Conservation (phyloP, 2,797 vertebrate species). For the Buceros bicornis region DNA sequence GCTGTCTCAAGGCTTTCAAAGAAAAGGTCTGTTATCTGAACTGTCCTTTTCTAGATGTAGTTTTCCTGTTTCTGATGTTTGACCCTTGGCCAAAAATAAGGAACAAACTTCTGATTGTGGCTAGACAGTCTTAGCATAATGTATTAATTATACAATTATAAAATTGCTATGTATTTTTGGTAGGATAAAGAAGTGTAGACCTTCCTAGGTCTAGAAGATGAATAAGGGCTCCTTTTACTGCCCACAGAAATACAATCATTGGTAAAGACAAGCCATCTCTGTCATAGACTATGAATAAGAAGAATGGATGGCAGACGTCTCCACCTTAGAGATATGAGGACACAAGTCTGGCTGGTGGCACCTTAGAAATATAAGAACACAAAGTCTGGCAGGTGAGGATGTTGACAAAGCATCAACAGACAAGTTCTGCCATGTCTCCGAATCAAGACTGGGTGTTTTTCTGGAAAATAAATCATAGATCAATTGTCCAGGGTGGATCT, state of each 20-base stretch:
- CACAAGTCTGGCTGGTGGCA: background rate
- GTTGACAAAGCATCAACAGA: background rate
- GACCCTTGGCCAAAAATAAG: background rate
- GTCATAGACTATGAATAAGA: background rate
- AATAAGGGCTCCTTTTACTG: background rate
- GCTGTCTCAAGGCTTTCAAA: background rate
- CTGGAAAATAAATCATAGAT: background rate
- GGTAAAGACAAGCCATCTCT: background rate
- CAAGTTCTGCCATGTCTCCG: background rate
- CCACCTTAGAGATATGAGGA: background rate
- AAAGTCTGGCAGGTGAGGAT: background rate
- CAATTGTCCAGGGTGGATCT: background rate
- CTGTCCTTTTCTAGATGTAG: background rate
- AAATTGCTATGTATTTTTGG: background rate
- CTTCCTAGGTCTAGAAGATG: background rate
- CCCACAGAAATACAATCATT: background rate
- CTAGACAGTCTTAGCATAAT: background rate
- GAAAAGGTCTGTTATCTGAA: background rate
- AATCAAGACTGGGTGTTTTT: background rate
- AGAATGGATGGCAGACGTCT: background rate
- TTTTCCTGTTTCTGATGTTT: background rate
- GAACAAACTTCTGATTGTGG: background rate
- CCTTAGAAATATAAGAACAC: background rate
- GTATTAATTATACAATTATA: background rate
- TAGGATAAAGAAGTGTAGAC: background rate